Conservation (phyloP, 2,113 vertebrate species). For the Cebidichthys violaceus region DNA sequence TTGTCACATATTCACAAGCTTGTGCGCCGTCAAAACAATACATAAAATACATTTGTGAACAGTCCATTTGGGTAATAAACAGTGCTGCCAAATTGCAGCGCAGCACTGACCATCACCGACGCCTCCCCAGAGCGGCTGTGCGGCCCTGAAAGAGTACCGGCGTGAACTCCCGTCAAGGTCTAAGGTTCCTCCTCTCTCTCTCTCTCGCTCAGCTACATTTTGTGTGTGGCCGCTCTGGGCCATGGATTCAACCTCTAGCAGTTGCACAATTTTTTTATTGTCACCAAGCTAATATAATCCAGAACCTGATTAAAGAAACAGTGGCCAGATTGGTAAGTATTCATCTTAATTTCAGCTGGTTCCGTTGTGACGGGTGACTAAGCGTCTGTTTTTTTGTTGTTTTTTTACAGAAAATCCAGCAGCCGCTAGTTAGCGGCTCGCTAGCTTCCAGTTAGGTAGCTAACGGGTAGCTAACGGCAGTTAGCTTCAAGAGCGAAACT, state of each 20-base stretch:
- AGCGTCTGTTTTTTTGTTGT: conserved; percentile 8
- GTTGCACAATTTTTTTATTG: conserved; percentile 60
- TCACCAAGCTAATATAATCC: conserved; percentile 64
- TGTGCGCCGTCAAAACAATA: no score
- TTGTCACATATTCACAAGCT: not conserved
- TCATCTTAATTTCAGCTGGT: not conserved
- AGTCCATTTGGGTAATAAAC: not conserved
- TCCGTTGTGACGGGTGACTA: not conserved
- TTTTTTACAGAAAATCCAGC: conserved; percentile 15
- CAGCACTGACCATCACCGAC: not conserved
- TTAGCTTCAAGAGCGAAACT: conserved; percentile 67
- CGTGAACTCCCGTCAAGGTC: conserved; percentile 1
- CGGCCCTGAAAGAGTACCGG: conserved; percentile 58
- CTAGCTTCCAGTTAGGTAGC: conserved; percentile 48
- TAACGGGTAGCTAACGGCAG: conserved; percentile 37
- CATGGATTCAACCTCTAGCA: conserved; percentile 80
- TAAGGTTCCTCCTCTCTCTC: conserved; percentile 69
- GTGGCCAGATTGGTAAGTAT: conserved; percentile 69
- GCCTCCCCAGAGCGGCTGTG: conserved; percentile 35
- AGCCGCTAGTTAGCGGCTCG: conserved; percentile 49
- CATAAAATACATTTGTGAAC: not conserved
- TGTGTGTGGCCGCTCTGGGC: conserved; percentile 75
- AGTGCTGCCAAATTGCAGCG: not conserved
- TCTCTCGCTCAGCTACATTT: conserved; percentile 62
- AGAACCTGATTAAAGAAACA: conserved; percentile 35